Percentiles rank a stretch among this genome's conserved stretches.
Evolutionary conservation across 2,113 vertebrate genomes (phyloP).

Genomic region (Boulengeromyrus knoepffleri): DNA sequence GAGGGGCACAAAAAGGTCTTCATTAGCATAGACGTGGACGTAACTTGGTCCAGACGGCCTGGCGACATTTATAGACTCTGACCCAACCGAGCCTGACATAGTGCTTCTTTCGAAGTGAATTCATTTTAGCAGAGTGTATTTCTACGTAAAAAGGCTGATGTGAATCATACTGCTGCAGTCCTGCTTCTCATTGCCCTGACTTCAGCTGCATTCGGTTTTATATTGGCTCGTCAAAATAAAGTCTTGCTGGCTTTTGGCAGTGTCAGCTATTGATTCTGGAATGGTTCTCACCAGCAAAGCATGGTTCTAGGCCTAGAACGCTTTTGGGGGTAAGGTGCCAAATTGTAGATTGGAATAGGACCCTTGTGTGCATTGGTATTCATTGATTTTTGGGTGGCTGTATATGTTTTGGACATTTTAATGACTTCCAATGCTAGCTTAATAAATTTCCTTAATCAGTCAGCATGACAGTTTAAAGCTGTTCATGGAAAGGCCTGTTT

Average conservation of each 20-base stretch:
- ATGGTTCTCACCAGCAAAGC: constrained; percentile 5
- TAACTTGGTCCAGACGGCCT: neutral
- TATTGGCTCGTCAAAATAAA: neutral
- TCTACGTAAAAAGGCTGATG: neutral
- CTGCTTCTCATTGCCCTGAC: neutral
- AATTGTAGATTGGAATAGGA: neutral
- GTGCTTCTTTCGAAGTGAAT: neutral
- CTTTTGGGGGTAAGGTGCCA: neutral
- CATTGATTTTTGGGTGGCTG: neutral
- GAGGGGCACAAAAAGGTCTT: neutral
- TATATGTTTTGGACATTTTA: neutral
- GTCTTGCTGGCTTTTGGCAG: neutral
- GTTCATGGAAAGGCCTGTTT: neutral
- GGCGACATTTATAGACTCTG: neutral
- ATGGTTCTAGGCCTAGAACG: neutral
- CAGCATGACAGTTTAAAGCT: neutral
- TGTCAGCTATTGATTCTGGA: neutral
- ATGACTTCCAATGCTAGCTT: neutral
- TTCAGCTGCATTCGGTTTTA: neutral
- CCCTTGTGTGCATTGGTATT: neutral
- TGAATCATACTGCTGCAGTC: neutral
- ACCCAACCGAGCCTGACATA: neutral
- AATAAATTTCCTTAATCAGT: neutral
- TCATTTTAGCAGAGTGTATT: neutral
- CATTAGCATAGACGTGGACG: neutral